Percentiles rank a stretch among this genome's conserved stretches.
Evolutionary conservation across 2,888 invertebrate genomes (phyloP).

Genomic region (Anaspis maculata): DNA sequence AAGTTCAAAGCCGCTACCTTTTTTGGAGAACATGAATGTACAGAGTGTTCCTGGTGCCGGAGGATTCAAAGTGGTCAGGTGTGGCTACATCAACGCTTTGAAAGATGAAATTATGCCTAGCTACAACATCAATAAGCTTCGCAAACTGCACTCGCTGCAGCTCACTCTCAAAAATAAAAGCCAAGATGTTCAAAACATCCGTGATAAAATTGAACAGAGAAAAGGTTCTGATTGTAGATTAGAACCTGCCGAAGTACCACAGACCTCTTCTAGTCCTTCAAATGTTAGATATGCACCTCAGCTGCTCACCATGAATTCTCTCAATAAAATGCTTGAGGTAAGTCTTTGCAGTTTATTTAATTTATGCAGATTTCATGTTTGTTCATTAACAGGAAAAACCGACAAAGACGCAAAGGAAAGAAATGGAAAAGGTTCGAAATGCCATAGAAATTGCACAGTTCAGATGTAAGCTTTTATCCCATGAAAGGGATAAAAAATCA

Average conservation of each 20-base stretch:
- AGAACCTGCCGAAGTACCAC: slow-evolving; percentile 5
- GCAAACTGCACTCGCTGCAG: slow-evolving; percentile 60
- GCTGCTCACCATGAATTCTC: slow-evolving; percentile 39
- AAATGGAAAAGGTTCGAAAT: slow-evolving; percentile 56
- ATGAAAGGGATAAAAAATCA: slow-evolving; percentile 60
- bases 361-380: not conserved
- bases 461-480: slow-evolving; percentile 57
- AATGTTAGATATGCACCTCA: slow-evolving; percentile 34
- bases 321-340: slow-evolving; percentile 40
- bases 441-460: slow-evolving; percentile 63
- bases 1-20: slow-evolving; percentile 30
- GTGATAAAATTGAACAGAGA: slow-evolving; percentile 37
- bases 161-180: slow-evolving; percentile 62
- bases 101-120: slow-evolving; percentile 61
- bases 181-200: slow-evolving; percentile 50
- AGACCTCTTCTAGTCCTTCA: slow-evolving; percentile 15
- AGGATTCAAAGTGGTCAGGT: too few relatives aligned
- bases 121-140: slow-evolving; percentile 63
- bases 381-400: slow-evolving; percentile 47
- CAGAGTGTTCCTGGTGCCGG: too few relatives aligned
- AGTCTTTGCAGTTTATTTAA: slow-evolving; percentile 1
- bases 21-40: slow-evolving; percentile 33
- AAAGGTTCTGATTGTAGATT: slow-evolving; percentile 3
- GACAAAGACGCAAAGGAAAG: slow-evolving; percentile 55
- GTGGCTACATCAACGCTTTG: too few relatives aligned